Conservation (phyloP, 2,888 invertebrate species). For the Cheilosia vulpina region DNA sequence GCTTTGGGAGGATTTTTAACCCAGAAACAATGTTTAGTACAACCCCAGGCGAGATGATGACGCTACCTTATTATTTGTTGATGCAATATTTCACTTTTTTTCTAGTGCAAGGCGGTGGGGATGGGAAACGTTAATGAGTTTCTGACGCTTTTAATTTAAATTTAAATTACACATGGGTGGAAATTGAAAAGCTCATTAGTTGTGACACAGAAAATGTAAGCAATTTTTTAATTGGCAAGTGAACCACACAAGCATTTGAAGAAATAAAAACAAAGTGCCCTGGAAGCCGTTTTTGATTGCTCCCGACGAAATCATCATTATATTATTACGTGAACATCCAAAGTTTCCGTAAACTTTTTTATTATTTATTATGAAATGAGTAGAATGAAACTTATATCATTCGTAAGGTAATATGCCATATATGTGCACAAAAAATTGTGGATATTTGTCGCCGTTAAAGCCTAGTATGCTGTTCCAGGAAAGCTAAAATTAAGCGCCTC, state of each 20-base stretch:
- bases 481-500: no score
- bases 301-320: no score
- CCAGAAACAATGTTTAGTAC: slow-evolving; percentile 10
- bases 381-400: no score
- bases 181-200: background rate
- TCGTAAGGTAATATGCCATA: no score
- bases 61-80: slow-evolving; percentile 8
- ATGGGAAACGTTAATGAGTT: background rate
- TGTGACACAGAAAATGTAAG: background rate
- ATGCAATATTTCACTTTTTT: slow-evolving; percentile 1
- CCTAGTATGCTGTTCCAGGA: no score
- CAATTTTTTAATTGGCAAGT: background rate
- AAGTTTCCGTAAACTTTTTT: no score
- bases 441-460: no score
- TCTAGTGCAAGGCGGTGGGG: background rate
- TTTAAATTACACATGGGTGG: background rate
- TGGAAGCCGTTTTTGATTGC: no score
- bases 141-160: background rate
- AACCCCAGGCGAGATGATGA: slow-evolving; percentile 27
- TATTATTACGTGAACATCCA: no score
- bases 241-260: background rate
- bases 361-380: no score
- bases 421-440: no score
- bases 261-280: no score
- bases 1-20: slow-evolving; percentile 19